Base-by-base conservation (phyloP, 2,888 invertebrate species). In the Erynnis tages region DNA sequence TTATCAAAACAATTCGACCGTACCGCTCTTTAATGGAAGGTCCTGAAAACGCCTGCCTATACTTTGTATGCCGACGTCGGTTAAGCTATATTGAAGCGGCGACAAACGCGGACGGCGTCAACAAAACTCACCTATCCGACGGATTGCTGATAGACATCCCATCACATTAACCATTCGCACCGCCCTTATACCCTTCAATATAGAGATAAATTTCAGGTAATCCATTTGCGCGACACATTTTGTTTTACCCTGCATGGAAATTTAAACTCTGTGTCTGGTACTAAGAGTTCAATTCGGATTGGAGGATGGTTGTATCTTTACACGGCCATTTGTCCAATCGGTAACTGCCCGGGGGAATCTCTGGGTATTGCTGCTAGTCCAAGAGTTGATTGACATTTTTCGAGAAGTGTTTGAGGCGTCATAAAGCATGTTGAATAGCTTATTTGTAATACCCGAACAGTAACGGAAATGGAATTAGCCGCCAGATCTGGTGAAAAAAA, bases 311-410 rank as follows among this genome's bases (percentile, higher is more conserved):
- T 59, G 54, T 61, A 61, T 53, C 35, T 54, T 60, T 59, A 53
- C 59, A 62, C 64, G 63, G 53, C 52, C 59, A 64, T 69, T 67
- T 69, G 64, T 63, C 60, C 60, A 62, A 66, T 63, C 62, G 66
- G 66, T 67, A 73, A 63, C 66, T 69, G 69, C 73, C 76, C 62
- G 61, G 70, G 74, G 76, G 79, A 69, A 69, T 62, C 59, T 58
- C 64, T 67, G 65, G 71, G 73, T 81, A 79, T 79, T 79, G 80
- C 73, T 64, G n/a, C n/a, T n/a, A n/a, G n/a, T n/a, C n/a, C n/a
- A n/a, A n/a, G n/a, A n/a, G n/a, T n/a, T n/a, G n/a, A n/a, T n/a
- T n/a, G n/a, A n/a, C n/a, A n/a, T n/a, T n/a, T n/a, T n/a, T n/a
- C n/a, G n/a, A n/a, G n/a, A n/a, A n/a, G n/a, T n/a, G n/a, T n/a